Percentiles rank a stretch among this genome's conserved stretches.
Evolutionary conservation across 2,797 vertebrate genomes (phyloP).

Genomic region (Melopsittacus undulatus): DNA sequence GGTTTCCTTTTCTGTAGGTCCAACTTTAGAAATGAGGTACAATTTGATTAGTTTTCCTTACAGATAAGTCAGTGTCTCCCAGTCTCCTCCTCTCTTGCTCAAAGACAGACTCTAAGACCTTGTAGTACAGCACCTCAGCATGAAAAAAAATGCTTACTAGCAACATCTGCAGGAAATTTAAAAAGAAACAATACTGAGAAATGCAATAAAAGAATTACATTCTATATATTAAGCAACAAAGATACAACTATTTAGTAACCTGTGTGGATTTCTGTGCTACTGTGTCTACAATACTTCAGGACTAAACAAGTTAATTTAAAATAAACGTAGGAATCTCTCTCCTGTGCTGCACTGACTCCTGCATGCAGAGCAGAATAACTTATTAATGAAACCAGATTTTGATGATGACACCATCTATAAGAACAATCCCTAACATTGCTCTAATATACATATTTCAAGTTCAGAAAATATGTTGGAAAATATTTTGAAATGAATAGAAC

Average conservation of each 20-base stretch:
- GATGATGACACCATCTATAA: background rate
- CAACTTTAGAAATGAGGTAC: too few relatives aligned
- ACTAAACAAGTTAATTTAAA: background rate
- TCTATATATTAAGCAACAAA: background rate
- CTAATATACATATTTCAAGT: background rate
- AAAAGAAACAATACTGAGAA: slow-evolving; percentile 9
- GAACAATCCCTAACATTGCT: background rate
- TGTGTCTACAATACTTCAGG: background rate
- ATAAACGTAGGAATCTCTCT: background rate
- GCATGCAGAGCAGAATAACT: background rate
- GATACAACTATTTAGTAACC: background rate
- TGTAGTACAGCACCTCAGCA: too few relatives aligned
- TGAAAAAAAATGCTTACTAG: slow-evolving; percentile 87
- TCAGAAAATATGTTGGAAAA: background rate
- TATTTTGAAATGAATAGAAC: background rate
- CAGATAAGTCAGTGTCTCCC: too few relatives aligned
- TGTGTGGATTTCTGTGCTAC: background rate
- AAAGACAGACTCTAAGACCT: too few relatives aligned
- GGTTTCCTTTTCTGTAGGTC: too few relatives aligned
- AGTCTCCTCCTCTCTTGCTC: too few relatives aligned
- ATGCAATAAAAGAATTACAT: background rate
- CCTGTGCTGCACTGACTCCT: background rate
- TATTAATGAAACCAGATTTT: background rate
- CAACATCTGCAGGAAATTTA: slow-evolving; percentile 79
- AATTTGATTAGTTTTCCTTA: too few relatives aligned